phyloP scores from a whole-genome alignment of 2,113 vertebrate species.

The Hippocampus mohnikei region DNA sequence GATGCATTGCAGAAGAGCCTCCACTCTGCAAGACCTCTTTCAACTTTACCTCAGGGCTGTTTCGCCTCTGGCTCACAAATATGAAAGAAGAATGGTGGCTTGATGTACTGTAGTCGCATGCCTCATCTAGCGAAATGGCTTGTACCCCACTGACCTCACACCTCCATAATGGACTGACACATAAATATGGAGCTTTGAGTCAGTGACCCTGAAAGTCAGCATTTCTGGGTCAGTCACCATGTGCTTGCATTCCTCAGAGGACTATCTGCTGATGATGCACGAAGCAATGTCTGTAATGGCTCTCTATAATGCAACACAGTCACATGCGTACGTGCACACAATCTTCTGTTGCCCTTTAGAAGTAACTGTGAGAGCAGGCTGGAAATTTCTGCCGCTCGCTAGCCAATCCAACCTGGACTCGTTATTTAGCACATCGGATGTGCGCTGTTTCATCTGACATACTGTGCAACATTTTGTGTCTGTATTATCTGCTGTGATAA shows the following conservation, averaged over 20 bases:
- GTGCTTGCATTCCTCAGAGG: slow-evolving; percentile 22
- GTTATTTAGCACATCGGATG: neutral
- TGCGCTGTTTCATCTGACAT: neutral
- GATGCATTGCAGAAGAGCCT: slow-evolving; percentile 17
- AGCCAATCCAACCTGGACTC: slow-evolving; percentile 2
- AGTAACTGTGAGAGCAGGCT: slow-evolving; percentile 18
- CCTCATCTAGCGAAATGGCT: slow-evolving; percentile 32
- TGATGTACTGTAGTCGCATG: slow-evolving; percentile 40
- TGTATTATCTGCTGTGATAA: neutral
- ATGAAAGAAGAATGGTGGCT: slow-evolving; percentile 26
- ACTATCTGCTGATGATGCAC: slow-evolving; percentile 36
- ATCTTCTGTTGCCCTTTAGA: slow-evolving; percentile 11
- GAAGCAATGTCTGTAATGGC: slow-evolving; percentile 43
- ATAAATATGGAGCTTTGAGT: slow-evolving; percentile 36
- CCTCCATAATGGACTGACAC: slow-evolving; percentile 51
- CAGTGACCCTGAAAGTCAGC: slow-evolving; percentile 50
- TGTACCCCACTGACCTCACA: slow-evolving; percentile 37
- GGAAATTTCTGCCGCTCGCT: neutral
- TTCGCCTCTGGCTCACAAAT: slow-evolving; percentile 17
- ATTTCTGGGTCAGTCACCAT: slow-evolving; percentile 51
- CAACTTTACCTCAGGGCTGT: slow-evolving; percentile 32
- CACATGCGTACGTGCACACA: neutral
- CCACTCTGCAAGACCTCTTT: slow-evolving; percentile 27
- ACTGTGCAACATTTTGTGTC: neutral
- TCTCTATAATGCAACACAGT: slow-evolving; percentile 21